phyloP scores from a whole-genome alignment of 2,113 vertebrate genomes.

The Spheniscus mendiculus region DNA sequence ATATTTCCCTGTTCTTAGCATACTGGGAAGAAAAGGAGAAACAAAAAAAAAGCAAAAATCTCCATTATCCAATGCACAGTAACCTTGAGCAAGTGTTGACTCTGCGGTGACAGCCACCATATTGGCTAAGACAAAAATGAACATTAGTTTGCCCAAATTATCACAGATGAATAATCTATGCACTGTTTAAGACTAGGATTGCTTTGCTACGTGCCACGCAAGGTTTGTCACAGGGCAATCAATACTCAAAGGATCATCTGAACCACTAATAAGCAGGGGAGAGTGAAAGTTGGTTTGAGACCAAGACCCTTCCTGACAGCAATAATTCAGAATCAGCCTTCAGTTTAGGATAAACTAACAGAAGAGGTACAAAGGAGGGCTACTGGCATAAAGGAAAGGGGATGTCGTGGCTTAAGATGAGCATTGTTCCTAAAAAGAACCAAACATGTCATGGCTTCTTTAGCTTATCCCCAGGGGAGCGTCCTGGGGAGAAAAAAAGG shows the following conservation, averaged over 20 bases:
- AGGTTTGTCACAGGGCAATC: not conserved
- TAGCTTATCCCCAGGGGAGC: not conserved
- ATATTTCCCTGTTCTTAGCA: constrained; percentile 3
- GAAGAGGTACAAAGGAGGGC: not conserved
- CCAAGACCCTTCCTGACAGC: not conserved
- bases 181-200: not conserved
- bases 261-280: not conserved
- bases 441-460: not conserved
- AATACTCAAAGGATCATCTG: not conserved
- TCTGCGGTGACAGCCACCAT: not conserved
- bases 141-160: not conserved
- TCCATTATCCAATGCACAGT: not conserved
- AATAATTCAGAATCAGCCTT: not conserved
- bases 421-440: not conserved
- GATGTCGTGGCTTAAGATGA: not conserved
- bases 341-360: not conserved
- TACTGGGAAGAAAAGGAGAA: not conserved
- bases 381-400: not conserved
- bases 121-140: not conserved
- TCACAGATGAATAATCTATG: not conserved
- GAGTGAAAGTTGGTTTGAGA: not conserved
- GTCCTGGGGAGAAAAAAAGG: not conserved
- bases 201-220: not conserved
- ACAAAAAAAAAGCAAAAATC: not conserved
- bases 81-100: not conserved